These are phyloP conservation scores for Cnemophilus loriae DNA, from an alignment of 2,113 vertebrate genomes.

Conservation along the genomic window DNA sequence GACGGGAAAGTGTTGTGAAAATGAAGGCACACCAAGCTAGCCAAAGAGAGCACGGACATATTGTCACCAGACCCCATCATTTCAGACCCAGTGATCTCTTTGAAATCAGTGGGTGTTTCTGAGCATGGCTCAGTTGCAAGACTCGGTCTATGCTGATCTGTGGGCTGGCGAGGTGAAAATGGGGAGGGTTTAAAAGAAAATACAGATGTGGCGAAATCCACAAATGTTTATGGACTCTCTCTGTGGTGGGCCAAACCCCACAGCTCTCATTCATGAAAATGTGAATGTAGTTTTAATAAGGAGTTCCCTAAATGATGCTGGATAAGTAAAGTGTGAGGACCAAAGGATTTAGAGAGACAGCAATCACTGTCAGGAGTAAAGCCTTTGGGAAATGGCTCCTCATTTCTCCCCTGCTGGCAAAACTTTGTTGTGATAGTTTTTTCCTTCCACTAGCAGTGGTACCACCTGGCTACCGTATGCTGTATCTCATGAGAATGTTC, in stretches of 20 bases:
- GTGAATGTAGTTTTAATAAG: not conserved
- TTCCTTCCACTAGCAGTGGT: not conserved
- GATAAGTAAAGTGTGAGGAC: not conserved
- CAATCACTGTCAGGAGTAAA: not conserved
- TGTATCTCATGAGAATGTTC: not conserved
- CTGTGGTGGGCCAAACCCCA: not conserved
- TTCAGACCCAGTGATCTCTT: conserved; percentile 16
- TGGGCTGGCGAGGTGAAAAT: conserved; percentile 25
- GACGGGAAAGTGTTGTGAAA: conserved; percentile 52
- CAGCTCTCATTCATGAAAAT: not conserved
- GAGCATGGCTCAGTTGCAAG: not conserved
- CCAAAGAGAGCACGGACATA: not conserved
- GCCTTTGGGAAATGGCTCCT: not conserved
- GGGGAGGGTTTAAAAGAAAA: conserved; percentile 13
- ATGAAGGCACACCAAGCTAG: not conserved
- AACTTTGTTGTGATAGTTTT: not conserved
- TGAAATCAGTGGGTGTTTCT: conserved; percentile 51
- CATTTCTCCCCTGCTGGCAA: not conserved
- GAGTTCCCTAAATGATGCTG: not conserved
- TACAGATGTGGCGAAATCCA: conserved; percentile 14
- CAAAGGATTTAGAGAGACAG: not conserved
- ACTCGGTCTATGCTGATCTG: not conserved
- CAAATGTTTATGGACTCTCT: not conserved
- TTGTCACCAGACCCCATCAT: conserved; percentile 15
- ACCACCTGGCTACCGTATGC: not conserved